Evolutionary conservation across 2,888 invertebrate species (phyloP).

Genomic region (Ectobius pallidus): DNA sequence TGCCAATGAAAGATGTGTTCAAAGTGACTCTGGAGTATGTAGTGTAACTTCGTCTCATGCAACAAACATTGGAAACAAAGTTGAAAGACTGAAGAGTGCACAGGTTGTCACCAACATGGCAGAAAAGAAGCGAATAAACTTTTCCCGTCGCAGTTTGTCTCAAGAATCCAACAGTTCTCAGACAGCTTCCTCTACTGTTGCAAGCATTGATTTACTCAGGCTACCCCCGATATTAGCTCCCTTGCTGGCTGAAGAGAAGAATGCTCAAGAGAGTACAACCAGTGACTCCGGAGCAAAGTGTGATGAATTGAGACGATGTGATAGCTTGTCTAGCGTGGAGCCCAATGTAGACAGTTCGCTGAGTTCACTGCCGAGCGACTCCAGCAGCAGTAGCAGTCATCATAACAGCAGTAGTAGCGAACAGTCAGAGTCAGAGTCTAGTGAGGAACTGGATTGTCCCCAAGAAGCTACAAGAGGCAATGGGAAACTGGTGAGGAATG

Average conservation of each 20-base stretch:
- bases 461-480: slow-evolving; percentile 19
- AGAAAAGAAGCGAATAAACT: slow-evolving; percentile 52
- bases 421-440: slow-evolving; percentile 29
- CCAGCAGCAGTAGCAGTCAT: slow-evolving; percentile 41
- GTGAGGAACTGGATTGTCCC: slow-evolving; percentile 33
- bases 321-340: slow-evolving; percentile 72
- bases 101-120: slow-evolving; percentile 9
- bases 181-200: slow-evolving; percentile 29
- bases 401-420: slow-evolving; percentile 27
- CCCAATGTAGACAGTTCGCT: slow-evolving; percentile 71
- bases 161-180: slow-evolving; percentile 68
- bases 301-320: slow-evolving; percentile 57
- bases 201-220: slow-evolving; percentile 63
- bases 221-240: slow-evolving; percentile 75
- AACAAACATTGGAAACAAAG: not conserved
- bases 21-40: slow-evolving; percentile 43
- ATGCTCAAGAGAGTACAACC: not conserved
- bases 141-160: slow-evolving; percentile 63
- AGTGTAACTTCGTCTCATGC: slow-evolving; percentile 35
- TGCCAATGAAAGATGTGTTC: slow-evolving; percentile 35
- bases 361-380: slow-evolving; percentile 51
- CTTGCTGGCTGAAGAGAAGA: slow-evolving; percentile 51
- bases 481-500: slow-evolving; percentile 1
- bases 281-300: not conserved
- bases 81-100: not conserved